Evolutionary conservation across 2,113 vertebrate genomes (phyloP).

Genomic region (Redunca redunca): DNA sequence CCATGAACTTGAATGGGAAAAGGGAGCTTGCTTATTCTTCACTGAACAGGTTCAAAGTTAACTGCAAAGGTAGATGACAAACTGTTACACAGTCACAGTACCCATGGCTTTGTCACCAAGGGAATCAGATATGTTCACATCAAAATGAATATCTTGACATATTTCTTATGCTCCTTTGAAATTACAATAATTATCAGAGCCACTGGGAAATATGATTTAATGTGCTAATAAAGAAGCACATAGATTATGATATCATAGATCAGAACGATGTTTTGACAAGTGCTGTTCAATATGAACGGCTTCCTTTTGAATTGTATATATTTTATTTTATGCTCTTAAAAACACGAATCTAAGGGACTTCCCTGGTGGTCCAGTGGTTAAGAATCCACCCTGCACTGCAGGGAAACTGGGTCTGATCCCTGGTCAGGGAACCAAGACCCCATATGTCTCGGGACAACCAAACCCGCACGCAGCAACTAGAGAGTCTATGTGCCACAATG

Average conservation of each 20-base stretch:
- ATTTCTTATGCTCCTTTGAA: background rate
- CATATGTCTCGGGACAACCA: background rate
- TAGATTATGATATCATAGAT: background rate
- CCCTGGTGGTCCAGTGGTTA: background rate
- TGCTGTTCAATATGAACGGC: background rate
- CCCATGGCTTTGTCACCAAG: background rate
- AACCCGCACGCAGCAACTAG: background rate
- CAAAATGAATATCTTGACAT: background rate
- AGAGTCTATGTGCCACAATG: background rate
- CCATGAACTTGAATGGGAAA: background rate
- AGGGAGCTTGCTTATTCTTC: background rate
- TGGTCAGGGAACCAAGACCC: background rate
- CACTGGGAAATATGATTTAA: background rate
- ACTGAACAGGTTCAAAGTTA: background rate
- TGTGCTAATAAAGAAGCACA: background rate
- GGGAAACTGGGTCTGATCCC: background rate
- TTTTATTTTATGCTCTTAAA: background rate
- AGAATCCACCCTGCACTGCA: background rate
- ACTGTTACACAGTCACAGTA: background rate
- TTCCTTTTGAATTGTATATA: background rate
- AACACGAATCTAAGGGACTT: background rate
- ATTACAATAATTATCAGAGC: background rate
- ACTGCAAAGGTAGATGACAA: background rate
- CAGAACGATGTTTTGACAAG: slow-evolving; percentile 7
- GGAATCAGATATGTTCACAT: background rate